Conservation (phyloP, 2,797 vertebrate genomes). For the Lacerta agilis region DNA sequence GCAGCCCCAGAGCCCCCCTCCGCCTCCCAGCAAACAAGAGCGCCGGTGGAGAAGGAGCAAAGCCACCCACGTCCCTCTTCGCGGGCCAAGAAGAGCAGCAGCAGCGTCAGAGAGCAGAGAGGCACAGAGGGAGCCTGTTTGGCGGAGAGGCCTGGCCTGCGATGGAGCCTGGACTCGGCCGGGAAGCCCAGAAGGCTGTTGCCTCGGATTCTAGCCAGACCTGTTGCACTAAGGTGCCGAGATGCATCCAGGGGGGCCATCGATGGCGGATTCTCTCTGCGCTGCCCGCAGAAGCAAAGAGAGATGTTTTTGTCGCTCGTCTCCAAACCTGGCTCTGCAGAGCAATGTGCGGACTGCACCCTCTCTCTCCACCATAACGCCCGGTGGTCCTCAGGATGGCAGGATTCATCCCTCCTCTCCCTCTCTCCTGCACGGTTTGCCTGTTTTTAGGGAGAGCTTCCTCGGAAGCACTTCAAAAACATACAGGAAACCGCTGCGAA, state of each 20-base stretch:
- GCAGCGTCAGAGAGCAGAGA: not conserved
- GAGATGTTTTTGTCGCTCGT: not conserved
- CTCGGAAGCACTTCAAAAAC: too few species aligned
- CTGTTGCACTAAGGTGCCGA: not conserved
- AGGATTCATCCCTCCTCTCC: not conserved
- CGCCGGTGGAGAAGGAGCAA: not conserved
- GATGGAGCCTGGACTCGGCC: not conserved
- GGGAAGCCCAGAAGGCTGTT: not conserved
- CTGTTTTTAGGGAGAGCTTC: not conserved
- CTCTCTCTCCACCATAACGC: accelerated
- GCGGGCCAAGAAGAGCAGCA: too few species aligned
- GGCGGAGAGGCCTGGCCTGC: too few species aligned
- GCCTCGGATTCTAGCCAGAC: not conserved
- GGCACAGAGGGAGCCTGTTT: not conserved
- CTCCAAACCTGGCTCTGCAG: not conserved
- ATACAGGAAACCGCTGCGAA: too few species aligned
- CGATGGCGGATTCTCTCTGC: not conserved
- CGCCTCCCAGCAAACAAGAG: not conserved
- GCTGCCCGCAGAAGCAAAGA: not conserved
- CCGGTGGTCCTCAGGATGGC: not conserved
- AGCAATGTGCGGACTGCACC: accelerated
- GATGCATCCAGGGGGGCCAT: not conserved
- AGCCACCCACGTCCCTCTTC: not conserved
- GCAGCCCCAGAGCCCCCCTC: not conserved
- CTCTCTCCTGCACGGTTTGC: too few species aligned